Percentiles rank a stretch among this genome's conserved stretches.
Evolutionary conservation across 2,888 invertebrate species (phyloP).

Genomic region (Tanypteryx hageni): DNA sequence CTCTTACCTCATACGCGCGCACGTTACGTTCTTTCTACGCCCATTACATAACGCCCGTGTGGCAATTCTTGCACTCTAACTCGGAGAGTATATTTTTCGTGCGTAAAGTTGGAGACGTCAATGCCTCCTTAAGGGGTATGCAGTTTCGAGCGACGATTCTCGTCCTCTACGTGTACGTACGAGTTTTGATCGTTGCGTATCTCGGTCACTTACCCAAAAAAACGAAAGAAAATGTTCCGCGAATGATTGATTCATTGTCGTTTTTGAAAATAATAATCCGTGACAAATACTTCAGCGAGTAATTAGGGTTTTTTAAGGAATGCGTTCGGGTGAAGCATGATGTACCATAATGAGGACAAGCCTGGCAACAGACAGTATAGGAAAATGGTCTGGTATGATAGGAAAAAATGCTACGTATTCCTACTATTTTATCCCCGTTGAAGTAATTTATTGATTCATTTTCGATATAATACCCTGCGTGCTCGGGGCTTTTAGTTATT

Average conservation of each 20-base stretch:
- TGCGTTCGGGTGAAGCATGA: too few species aligned
- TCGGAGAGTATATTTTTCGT: not conserved
- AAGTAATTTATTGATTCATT: too few species aligned
- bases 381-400: too few species aligned
- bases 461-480: too few species aligned
- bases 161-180: not conserved
- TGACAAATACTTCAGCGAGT: too few species aligned
- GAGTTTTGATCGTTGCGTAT: not conserved
- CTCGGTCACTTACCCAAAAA: not conserved
- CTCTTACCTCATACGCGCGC: not conserved
- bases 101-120: not conserved
- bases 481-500: too few species aligned
- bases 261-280: not conserved
- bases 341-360: too few species aligned
- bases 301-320: too few species aligned
- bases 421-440: too few species aligned
- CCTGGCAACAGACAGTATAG: too few species aligned
- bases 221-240: not conserved
- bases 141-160: not conserved
- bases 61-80: not conserved
- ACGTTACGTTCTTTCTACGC: not conserved
- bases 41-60: constrained; percentile 2
- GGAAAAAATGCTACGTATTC: too few species aligned
- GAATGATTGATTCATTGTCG: not conserved
- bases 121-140: not conserved